Evolutionary conservation across 1,140 invertebrate species (phyloP).

Genomic region (Diabrotica virgifera): DNA sequence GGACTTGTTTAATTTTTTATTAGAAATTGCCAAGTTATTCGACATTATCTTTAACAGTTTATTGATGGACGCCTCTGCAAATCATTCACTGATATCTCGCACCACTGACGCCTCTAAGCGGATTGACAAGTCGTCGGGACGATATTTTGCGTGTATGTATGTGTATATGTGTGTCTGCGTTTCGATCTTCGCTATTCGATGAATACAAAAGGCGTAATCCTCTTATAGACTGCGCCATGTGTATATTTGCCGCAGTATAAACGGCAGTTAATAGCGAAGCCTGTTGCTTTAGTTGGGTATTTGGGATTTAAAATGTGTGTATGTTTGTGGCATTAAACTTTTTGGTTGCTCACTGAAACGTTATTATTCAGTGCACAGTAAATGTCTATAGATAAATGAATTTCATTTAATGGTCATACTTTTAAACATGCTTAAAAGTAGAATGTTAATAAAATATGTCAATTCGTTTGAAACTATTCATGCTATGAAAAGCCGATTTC

Average conservation of each 20-base stretch:
- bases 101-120: background rate
- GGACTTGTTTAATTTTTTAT: too few relatives aligned
- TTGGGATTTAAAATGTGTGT: background rate
- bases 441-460: too few relatives aligned
- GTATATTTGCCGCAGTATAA: background rate
- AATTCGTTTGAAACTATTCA: too few relatives aligned
- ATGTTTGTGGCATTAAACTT: too few relatives aligned
- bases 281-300: constrained; percentile 1
- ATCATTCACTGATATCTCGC: background rate
- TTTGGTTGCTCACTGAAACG: too few relatives aligned
- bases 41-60: too few relatives aligned
- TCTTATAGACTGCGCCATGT: background rate
- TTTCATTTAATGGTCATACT: too few relatives aligned
- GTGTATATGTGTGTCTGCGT: background rate
- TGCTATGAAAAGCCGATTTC: too few relatives aligned
- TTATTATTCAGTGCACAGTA: too few relatives aligned
- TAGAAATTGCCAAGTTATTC: too few relatives aligned
- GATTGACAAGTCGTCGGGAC: background rate
- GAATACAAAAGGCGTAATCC: background rate
- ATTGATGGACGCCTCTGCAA: background rate
- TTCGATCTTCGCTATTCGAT: background rate
- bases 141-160: background rate
- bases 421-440: too few relatives aligned
- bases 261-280: background rate
- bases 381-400: too few relatives aligned